Evolutionary conservation across 1,140 invertebrate species (phyloP).

Genomic region (Capitella teleta): DNA sequence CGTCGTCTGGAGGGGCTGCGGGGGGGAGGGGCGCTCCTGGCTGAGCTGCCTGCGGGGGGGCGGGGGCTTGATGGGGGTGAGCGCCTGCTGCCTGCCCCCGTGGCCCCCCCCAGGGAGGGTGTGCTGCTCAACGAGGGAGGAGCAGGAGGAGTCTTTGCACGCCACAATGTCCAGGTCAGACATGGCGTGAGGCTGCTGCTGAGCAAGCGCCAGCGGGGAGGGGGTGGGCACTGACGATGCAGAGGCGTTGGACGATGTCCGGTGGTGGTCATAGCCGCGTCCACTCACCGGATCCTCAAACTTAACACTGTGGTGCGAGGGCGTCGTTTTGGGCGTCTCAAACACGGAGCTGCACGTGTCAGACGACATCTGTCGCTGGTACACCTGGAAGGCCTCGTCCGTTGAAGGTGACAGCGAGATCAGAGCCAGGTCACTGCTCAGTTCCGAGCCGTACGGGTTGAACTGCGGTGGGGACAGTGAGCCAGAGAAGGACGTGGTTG

Average conservation of each 20-base stretch:
- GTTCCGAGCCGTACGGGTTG: background rate
- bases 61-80: slow-evolving; percentile 5
- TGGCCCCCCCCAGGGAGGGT: background rate
- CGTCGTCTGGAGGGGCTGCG: slow-evolving; percentile 10
- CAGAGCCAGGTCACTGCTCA: slow-evolving; percentile 13
- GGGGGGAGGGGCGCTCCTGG: slow-evolving; percentile 18
- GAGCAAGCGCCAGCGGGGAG: slow-evolving; percentile 4
- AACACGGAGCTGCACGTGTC: slow-evolving; percentile 27
- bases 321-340: slow-evolving; percentile 27
- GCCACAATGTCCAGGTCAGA: too few relatives aligned
- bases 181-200: slow-evolving; percentile 47
- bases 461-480: slow-evolving; percentile 22
- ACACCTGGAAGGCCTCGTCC: slow-evolving; percentile 14
- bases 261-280: slow-evolving; percentile 11
- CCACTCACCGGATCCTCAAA: slow-evolving; percentile 33
- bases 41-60: slow-evolving; percentile 48
- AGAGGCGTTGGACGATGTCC: slow-evolving; percentile 13
- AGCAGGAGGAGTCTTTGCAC: slow-evolving; percentile 52
- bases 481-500: slow-evolving; percentile 56
- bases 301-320: slow-evolving; percentile 33
- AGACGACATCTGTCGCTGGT: slow-evolving; percentile 29
- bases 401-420: slow-evolving; percentile 12
- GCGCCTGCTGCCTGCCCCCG: background rate
- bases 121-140: slow-evolving; percentile 13
- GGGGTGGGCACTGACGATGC: slow-evolving; percentile 26